These are phyloP conservation scores for Anthophora plumipes DNA, from an alignment of 2,888 invertebrate genomes.

Conservation along the genomic window DNA sequence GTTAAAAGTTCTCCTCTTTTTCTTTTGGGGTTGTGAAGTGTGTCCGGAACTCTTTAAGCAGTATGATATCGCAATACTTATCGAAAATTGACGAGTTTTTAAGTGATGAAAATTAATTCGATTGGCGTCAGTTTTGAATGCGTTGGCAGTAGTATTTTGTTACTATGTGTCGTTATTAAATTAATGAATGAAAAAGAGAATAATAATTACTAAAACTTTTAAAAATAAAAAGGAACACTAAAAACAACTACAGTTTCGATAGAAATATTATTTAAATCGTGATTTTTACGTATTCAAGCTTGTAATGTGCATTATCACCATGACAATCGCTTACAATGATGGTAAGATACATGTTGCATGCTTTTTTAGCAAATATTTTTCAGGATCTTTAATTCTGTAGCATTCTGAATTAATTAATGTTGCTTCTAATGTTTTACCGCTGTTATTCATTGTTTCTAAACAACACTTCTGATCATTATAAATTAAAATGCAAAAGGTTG, in stretches of 20 bases:
- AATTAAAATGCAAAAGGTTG: not conserved
- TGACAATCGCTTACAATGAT: constrained; percentile 45
- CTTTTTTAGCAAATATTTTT: not conserved
- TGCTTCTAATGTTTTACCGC: not conserved
- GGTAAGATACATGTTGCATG: constrained; percentile 42
- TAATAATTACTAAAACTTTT: not conserved
- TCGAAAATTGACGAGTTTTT: not conserved
- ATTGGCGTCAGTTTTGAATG: not conserved
- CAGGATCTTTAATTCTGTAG: not conserved
- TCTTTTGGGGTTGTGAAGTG: not conserved
- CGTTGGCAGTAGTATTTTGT: not conserved
- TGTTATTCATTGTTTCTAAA: constrained; percentile 8
- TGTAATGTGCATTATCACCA: constrained; percentile 17
- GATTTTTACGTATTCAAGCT: not conserved
- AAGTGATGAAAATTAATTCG: not conserved
- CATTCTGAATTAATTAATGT: constrained; percentile 6
- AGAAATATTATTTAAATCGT: not conserved
- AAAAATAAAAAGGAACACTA: not conserved
- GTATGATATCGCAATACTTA: not conserved
- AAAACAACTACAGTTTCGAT: not conserved
- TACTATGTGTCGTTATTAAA: not conserved
- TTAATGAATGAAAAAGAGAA: not conserved
- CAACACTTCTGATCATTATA: not conserved
- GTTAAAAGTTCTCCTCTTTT: not conserved
- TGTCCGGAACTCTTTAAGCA: not conserved